These are phyloP conservation scores for Drosophila persimilis DNA, from an alignment of 1,140 invertebrate species.

Conservation along the genomic window DNA sequence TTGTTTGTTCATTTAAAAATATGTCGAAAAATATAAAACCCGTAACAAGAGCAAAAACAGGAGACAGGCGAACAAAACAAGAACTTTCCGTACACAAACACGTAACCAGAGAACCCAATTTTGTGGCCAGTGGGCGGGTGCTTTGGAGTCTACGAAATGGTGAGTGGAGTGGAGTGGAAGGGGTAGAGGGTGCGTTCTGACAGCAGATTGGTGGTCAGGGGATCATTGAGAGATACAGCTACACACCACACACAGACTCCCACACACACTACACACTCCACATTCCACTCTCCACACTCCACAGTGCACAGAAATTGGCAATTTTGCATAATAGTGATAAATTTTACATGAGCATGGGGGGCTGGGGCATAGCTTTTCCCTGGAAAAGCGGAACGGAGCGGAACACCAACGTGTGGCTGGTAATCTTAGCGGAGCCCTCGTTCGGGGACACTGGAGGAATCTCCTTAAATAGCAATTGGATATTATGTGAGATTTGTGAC, in stretches of 20 bases:
- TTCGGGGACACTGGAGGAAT: conserved; percentile 6
- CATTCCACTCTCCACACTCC: neutral
- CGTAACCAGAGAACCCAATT: conserved; percentile 66
- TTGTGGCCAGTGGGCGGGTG: conserved; percentile 59
- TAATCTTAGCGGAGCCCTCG: conserved; percentile 38
- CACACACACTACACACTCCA: neutral
- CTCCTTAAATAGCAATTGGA: conserved; percentile 52
- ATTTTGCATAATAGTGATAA: conserved; percentile 53
- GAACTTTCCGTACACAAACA: conserved; percentile 44
- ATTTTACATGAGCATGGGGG: conserved; percentile 31
- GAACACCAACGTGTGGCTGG: conserved; percentile 20
- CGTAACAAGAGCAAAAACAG: conserved; percentile 50
- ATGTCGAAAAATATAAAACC: conserved; percentile 62
- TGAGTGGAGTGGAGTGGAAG: no score
- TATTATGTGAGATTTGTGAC: conserved; percentile 54
- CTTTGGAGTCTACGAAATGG: no score
- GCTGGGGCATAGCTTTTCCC: neutral
- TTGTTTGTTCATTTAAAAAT: conserved; percentile 33
- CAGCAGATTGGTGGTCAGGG: conserved; percentile 17
- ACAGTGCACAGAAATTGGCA: conserved; percentile 29
- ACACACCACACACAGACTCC: conserved; percentile 4
- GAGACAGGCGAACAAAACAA: conserved; percentile 44
- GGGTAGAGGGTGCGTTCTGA: no score
- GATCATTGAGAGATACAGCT: conserved; percentile 17
- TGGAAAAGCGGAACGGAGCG: neutral